Base-by-base conservation (phyloP, 2,888 invertebrate species). In the Caradrina clavipalpis region DNA sequence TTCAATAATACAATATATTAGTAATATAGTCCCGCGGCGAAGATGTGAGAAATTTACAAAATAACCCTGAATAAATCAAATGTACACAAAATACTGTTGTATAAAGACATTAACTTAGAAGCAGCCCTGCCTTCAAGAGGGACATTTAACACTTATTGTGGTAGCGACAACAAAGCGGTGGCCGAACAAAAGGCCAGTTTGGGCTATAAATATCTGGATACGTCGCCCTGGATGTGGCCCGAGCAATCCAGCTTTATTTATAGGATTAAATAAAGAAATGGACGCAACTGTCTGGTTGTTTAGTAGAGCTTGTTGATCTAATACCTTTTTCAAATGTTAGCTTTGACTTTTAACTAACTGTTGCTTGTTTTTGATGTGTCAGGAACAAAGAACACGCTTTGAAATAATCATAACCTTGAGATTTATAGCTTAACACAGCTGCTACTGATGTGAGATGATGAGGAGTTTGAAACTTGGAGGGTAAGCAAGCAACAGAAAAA, bases 71-170 rank as follows among this genome's bases (percentile, higher is more conserved):
- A 45, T 45, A 45, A 45, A 45, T 17, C 17, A 45, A 42, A 42
- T 42, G 42, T 45, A 17, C 17, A 17, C 17, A 11, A 45, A 45
- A 45, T 17, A 42, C 42, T 15, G 13, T 35, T 47, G 19, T 58
- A 81, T 81, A 54, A 77, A 76, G 65, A 77, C 72, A 56, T 81
- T 70, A 63, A 57, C 35, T 63, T 7, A 19, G 64, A 21, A 56
- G 62, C 84, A 86, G 76, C 86, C 86, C 85, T 85, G 85, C 76
- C 84, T 81, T 87, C 87, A 81, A 84, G 85, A 78, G 85, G 83
- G 81, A 86, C 90, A 91, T 92, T 94, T 93, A 93, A 93, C 93
- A 93, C 93, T 88, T 88, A 89, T 91, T 92, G 93, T 93, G 91
- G 90, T 86, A 86, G 82, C 84, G 77, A 84, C 87, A 89, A 94